Percentiles rank a stretch among this genome's conserved stretches.
Evolutionary conservation across 2,888 invertebrate genomes (phyloP).

Genomic region (Aphidius colemani): DNA sequence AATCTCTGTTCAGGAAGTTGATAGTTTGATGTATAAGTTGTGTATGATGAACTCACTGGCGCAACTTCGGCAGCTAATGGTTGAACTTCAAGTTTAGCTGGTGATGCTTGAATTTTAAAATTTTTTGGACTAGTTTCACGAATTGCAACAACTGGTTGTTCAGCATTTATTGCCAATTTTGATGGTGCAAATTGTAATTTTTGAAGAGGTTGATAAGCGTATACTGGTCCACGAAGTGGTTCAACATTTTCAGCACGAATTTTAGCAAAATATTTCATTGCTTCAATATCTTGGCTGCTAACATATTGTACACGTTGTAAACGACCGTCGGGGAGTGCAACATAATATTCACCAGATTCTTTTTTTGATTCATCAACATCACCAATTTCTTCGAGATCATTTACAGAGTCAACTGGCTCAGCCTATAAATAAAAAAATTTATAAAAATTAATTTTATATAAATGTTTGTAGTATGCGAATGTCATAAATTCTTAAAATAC

Average conservation of each 20-base stretch:
- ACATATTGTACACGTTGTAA: conserved; percentile 69
- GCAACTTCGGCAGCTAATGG: conserved; percentile 47
- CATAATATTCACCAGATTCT: conserved; percentile 66
- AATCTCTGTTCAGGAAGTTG: conserved; percentile 47
- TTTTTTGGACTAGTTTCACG: conserved; percentile 10
- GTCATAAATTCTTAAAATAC: too few species aligned
- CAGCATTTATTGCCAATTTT: conserved; percentile 36
- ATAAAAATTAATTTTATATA: background rate
- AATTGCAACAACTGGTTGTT: conserved; percentile 27
- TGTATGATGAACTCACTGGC: conserved; percentile 45
- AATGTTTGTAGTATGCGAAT: too few species aligned
- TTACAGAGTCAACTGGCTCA: conserved; percentile 49
- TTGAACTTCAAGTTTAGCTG: conserved; percentile 48
- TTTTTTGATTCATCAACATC: conserved; percentile 49
- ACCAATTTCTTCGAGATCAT: conserved; percentile 53
- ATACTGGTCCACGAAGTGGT: conserved; percentile 68
- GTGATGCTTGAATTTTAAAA: conserved; percentile 25
- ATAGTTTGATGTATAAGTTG: conserved; percentile 50
- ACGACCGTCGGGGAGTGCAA: conserved; percentile 68
- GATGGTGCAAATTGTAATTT: conserved; percentile 48
- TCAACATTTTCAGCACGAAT: conserved; percentile 69
- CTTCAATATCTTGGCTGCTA: conserved; percentile 62
- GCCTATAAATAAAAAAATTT: conserved; percentile 24
- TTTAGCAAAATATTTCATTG: conserved; percentile 70
- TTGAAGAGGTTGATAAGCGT: conserved; percentile 60